Evolutionary conservation across 2,888 invertebrate species (phyloP).

Genomic region (Eutolmus rufibarbis): DNA sequence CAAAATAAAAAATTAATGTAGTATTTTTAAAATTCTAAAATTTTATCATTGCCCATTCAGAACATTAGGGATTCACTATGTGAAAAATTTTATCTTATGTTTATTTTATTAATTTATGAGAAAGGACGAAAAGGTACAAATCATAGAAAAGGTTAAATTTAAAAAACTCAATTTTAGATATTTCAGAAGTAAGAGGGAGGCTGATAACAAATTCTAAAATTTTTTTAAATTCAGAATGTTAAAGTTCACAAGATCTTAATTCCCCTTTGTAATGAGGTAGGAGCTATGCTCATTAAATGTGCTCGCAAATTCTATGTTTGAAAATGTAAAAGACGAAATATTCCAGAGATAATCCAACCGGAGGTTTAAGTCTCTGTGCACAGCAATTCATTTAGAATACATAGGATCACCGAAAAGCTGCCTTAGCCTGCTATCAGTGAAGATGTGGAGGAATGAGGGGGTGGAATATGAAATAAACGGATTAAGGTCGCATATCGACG

Average conservation of each 20-base stretch:
- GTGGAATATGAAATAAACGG: conserved; percentile 11
- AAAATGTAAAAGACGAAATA: background rate
- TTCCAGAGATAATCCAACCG: background rate
- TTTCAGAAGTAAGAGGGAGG: no score
- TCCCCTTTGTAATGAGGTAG: background rate
- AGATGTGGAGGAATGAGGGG: background rate
- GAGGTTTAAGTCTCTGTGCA: background rate
- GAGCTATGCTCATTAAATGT: background rate
- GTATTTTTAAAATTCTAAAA: no score
- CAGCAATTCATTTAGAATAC: background rate
- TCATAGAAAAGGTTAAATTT: no score
- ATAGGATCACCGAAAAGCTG: background rate
- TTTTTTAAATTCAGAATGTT: background rate
- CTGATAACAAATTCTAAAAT: no score
- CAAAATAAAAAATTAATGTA: no score
- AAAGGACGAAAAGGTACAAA: no score
- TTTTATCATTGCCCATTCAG: no score
- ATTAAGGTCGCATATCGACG: background rate
- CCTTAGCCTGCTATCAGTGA: background rate
- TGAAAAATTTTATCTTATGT: no score
- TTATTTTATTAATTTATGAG: no score
- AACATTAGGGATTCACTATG: no score
- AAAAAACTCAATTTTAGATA: no score
- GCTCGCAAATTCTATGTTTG: background rate
- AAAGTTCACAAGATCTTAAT: background rate